Evolutionary conservation across 2,797 vertebrate genomes (phyloP).

Genomic region (Buceros bicornis): DNA sequence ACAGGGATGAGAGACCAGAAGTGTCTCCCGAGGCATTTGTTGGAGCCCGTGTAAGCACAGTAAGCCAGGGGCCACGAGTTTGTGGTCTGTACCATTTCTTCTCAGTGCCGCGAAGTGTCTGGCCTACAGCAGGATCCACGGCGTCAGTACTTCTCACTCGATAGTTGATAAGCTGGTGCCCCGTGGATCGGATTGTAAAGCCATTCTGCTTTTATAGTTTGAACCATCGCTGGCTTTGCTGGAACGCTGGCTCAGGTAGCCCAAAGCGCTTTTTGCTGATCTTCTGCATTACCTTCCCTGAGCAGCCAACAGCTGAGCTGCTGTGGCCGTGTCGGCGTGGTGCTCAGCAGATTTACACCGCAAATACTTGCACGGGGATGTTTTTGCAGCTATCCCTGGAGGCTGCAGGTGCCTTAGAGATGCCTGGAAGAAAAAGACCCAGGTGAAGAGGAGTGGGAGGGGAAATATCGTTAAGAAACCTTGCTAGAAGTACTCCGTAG

Average conservation of each 20-base stretch:
- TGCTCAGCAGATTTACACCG: not conserved
- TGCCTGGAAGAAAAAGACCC: not conserved
- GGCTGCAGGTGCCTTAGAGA: not conserved
- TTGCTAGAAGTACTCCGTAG: not conserved
- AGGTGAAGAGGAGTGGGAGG: not conserved
- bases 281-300: not conserved
- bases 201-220: not conserved
- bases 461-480: not conserved
- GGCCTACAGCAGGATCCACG: not conserved
- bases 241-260: rapidly evolving
- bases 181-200: not conserved
- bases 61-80: not conserved
- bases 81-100: not conserved
- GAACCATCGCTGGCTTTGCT: not conserved
- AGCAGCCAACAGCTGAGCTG: not conserved
- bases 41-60: not conserved
- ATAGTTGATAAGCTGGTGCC: not conserved
- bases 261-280: not conserved
- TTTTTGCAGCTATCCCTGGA: not conserved
- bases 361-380: not conserved
- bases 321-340: not conserved
- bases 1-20: not conserved
- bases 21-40: not conserved
- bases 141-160: rapidly evolving
- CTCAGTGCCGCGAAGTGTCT: not conserved